Evolutionary conservation across 2,113 vertebrate species (phyloP).

Genomic region (Oncorhynchus clarkii): DNA sequence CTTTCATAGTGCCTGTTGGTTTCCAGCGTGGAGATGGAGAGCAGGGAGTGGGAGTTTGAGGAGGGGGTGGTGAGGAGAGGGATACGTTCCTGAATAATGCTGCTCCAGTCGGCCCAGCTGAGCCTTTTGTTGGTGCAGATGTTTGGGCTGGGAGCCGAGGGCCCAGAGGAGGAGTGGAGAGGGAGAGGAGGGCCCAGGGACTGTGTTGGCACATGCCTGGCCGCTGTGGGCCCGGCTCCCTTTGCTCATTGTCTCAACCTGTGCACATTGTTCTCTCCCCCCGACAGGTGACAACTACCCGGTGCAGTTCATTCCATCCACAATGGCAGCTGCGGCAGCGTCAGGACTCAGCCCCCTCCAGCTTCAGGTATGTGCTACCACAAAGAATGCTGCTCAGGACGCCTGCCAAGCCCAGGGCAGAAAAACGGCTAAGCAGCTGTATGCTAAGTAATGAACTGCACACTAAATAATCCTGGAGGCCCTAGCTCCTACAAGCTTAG

Average conservation of each 20-base stretch:
- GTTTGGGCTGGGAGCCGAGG: conserved; percentile 85
- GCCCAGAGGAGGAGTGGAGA: neutral
- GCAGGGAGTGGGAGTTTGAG: neutral
- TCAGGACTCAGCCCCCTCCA: conserved; percentile 99
- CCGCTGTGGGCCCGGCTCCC: conserved; percentile 64
- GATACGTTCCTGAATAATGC: conserved; percentile 71
- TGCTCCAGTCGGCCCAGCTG: conserved; percentile 80
- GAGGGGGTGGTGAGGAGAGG: conserved; percentile 15
- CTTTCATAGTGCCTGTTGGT: neutral
- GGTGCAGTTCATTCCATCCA: conserved; percentile 99
- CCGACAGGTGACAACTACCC: conserved; percentile 99
- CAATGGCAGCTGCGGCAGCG: conserved; percentile 99
- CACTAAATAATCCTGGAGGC: conserved; percentile 86
- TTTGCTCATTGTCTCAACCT: conserved; percentile 96
- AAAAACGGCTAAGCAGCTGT: conserved; percentile 91
- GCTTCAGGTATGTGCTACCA: conserved; percentile 97
- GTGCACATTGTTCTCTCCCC: conserved; percentile 86
- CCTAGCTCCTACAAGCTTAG: conserved; percentile 81
- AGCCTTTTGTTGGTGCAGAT: conserved; percentile 95
- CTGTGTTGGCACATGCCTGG: conserved; percentile 91
- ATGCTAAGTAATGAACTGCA: conserved; percentile 90
- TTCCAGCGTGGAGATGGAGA: neutral
- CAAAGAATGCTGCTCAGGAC: conserved; percentile 80
- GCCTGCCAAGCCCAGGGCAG: conserved; percentile 82
- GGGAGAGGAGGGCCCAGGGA: conserved; percentile 71